Evolutionary conservation across 2,113 vertebrate species (phyloP), one percentile per base, ranked within the genome.

Genomic region (Pterocles orientalis): DNA sequence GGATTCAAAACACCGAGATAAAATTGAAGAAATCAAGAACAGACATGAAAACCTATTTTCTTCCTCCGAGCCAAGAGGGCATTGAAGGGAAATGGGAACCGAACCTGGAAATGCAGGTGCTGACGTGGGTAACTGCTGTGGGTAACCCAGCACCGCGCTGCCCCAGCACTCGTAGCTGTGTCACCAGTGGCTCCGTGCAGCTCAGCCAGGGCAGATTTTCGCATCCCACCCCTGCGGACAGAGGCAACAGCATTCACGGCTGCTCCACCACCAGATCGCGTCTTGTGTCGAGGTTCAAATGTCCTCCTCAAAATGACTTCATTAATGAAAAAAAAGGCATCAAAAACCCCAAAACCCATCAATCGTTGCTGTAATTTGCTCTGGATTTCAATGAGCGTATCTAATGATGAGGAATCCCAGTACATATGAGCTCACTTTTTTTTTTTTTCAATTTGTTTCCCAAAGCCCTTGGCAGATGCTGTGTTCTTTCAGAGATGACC

Each of bases 1-100:
- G 56, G 66, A 92, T 78, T 87, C 87, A 62, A 61, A 96, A 95
- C 39, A 92, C 8, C 78, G 87, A 92, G 90, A 61, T 8, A 45
- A 77, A 92, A 92, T 9, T 66, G 56, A 54, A 54, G 62, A 80
- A 48, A 85, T 70, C 36, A 33, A 62, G 36, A 48, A 7, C 19
- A 57, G 51, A 31, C 10, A 11, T 0, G 3, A 69, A 50, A 50
- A 10, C 9, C 11, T 18, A 14, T 64, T 58, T 39, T 13, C 17
- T 17, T 54, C 18, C 62, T 45, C 79, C 16, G 14, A 41, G 72
- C 66, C 25, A 51, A 34, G 62, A 65, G 20, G 36, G 28, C 47
- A 24, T 4, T 64, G 80, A 56, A 71, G 56, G 6, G 70, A 57
- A 76, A 51, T 4, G 17, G 6, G 85, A 88, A 20, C 10, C 29